phyloP scores from a whole-genome alignment of 1,140 invertebrate genomes.

The Drosophila nebulosa region DNA sequence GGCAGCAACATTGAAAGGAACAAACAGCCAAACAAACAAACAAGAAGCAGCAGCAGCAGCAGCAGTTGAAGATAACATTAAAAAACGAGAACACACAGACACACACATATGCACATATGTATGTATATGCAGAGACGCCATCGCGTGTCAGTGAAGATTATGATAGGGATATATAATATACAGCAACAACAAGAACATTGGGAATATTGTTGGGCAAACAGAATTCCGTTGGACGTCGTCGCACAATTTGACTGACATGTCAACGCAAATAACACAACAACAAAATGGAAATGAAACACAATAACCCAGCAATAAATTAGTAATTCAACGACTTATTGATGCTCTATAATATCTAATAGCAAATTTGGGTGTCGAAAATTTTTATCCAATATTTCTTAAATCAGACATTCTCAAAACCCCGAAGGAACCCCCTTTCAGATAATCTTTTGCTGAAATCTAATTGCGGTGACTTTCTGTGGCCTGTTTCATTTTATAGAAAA shows the following conservation, averaged over 20 bases:
- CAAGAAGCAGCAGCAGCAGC: conserved; percentile 27
- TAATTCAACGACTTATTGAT: not conserved
- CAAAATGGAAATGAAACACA: not conserved
- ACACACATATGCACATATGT: not conserved
- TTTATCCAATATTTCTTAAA: no score
- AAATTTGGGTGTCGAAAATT: no score
- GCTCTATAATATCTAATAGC: not conserved
- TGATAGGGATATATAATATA: conserved; percentile 65
- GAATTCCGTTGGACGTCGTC: conserved; percentile 37
- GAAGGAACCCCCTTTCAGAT: no score
- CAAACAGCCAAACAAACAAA: conserved; percentile 15
- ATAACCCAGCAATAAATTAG: conserved; percentile 8
- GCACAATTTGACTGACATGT: conserved; percentile 70
- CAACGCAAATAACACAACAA: conserved; percentile 20
- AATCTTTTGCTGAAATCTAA: no score
- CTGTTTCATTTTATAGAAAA: no score
- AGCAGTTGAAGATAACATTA: conserved; percentile 55
- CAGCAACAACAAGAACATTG: conserved; percentile 34
- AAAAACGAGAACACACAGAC: conserved; percentile 30
- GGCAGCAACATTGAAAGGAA: conserved; percentile 59
- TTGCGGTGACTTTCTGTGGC: no score
- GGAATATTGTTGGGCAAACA: conserved; percentile 43
- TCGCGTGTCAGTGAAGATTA: conserved; percentile 75
- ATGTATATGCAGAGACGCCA: conserved; percentile 14
- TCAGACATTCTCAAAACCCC: no score